phyloP scores from a whole-genome alignment of 2,888 invertebrate species.

The Pyrochroa serraticornis region DNA sequence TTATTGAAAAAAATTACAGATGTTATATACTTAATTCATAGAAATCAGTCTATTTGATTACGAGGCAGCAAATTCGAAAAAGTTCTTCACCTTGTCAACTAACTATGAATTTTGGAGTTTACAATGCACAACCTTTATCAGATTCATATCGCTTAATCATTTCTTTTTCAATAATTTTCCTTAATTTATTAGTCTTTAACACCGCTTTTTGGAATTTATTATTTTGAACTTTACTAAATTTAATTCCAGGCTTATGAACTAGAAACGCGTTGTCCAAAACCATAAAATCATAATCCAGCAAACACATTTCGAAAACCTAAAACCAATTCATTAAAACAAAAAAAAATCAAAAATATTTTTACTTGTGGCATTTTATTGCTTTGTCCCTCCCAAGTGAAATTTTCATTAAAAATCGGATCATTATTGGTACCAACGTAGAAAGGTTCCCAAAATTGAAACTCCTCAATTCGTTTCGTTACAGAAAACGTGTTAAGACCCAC shows the following conservation, averaged over 20 bases:
- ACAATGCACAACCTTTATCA: background rate
- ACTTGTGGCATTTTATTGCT: conserved; percentile 47
- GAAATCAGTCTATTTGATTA: no score
- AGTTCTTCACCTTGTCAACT: no score
- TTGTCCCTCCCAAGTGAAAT: conserved; percentile 50
- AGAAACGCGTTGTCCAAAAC: conserved; percentile 44
- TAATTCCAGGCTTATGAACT: conserved; percentile 44
- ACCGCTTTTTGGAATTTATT: no score
- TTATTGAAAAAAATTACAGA: no score
- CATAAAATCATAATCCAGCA: conserved; percentile 41
- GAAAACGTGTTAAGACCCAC: conserved; percentile 41
- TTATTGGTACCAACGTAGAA: conserved; percentile 48
- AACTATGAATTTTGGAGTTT: background rate
- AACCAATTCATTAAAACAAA: background rate
- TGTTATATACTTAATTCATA: no score
- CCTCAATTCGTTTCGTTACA: conserved; percentile 38
- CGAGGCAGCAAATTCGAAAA: no score
- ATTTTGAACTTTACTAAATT: conserved; percentile 32
- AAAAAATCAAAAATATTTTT: background rate
- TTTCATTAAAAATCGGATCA: conserved; percentile 49
- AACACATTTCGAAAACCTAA: conserved; percentile 35
- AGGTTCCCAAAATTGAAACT: conserved; percentile 45
- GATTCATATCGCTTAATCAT: no score
- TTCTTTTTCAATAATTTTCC: no score
- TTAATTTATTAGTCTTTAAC: no score